Evolutionary conservation across 2,888 invertebrate species (phyloP), one percentile per base, ranked within the genome.

Genomic region (Pheosia gnoma): DNA sequence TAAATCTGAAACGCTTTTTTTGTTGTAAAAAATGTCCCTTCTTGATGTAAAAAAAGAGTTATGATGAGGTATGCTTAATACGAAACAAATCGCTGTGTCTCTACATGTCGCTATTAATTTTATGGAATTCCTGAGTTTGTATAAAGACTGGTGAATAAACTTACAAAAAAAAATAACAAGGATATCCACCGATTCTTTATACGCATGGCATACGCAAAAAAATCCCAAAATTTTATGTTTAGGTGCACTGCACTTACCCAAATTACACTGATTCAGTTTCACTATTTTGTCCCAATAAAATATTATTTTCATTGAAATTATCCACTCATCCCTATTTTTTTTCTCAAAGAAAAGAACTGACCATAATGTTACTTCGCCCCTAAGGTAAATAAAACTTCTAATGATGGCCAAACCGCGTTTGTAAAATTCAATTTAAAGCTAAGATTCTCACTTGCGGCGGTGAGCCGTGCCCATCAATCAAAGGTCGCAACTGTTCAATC

Each of bases 81-180:
- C 89, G 88, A 88, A 81, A 87, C 90, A 89, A 90, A 91, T 89
- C 82, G 85, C 81, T 66, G 77, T 82, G 87, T 86, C 87, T 86
- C 78, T 79, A 79, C 74, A 79, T 82, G 81, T 78, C 75, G 72
- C 75, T 77, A 78, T 81, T 81, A 82, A 85, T 83, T 83, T 82
- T 69, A 70, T 75, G 72, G 72, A 72, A 71, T 62, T 67, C 25
- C 25, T 25, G 25, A 66, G 68, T 71, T 63, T 63, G 1, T 7
- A 41, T 41, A 41, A 25, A 25, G 25, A 25, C 25, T 25, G 25
- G 25, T 41, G 8, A 41, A 41, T 7, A 43, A 8, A 43, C 9
- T 8, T 43, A 43, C 10, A 4, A 43, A 43, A 43, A 43, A 8
- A 9, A 43, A 43, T 9, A 57, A 65, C 11, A 54, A 47, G 55